Conservation (phyloP, 2,113 vertebrate species). For the Lepus timidus region DNA sequence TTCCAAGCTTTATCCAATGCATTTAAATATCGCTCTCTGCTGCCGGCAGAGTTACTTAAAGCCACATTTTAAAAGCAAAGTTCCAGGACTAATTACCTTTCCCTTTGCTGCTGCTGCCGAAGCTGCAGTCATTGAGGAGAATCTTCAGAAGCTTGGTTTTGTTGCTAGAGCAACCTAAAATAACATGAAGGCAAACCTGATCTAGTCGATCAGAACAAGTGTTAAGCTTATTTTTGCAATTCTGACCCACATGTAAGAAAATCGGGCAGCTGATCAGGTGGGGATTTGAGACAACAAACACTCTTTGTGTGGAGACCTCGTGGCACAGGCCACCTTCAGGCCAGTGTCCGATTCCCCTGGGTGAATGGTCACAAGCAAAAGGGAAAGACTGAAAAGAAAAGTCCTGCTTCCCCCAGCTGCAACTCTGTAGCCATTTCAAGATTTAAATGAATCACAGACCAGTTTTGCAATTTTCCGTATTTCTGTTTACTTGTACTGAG, state of each 20-base stretch:
- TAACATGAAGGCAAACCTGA: slow-evolving; percentile 46
- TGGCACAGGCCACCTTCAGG: slow-evolving; percentile 26
- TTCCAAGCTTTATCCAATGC: slow-evolving; percentile 6
- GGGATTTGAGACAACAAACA: slow-evolving; percentile 22
- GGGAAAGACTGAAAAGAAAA: slow-evolving; percentile 14
- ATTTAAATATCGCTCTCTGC: slow-evolving; percentile 12
- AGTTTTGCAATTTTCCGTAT: neutral
- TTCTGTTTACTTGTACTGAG: slow-evolving; percentile 13
- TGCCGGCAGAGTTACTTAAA: slow-evolving; percentile 22
- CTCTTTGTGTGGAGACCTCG: slow-evolving; percentile 17
- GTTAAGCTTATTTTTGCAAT: slow-evolving; percentile 22
- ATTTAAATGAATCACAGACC: slow-evolving; percentile 43
- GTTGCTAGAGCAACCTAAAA: slow-evolving; percentile 83
- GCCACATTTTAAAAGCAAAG: slow-evolving; percentile 58
- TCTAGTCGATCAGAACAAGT: neutral
- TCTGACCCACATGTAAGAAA: slow-evolving; percentile 55
- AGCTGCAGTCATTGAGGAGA: slow-evolving; percentile 71
- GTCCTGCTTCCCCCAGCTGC: slow-evolving; percentile 31
- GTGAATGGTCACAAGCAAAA: slow-evolving; percentile 45
- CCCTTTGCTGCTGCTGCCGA: slow-evolving; percentile 56
- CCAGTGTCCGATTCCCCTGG: neutral
- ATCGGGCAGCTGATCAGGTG: slow-evolving; percentile 14
- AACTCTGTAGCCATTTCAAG: slow-evolving; percentile 16
- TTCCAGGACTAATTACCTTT: slow-evolving; percentile 69
- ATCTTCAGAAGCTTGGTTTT: slow-evolving; percentile 78